Conservation (phyloP, 2,888 invertebrate species). For the Drosophila nr. medialis region DNA sequence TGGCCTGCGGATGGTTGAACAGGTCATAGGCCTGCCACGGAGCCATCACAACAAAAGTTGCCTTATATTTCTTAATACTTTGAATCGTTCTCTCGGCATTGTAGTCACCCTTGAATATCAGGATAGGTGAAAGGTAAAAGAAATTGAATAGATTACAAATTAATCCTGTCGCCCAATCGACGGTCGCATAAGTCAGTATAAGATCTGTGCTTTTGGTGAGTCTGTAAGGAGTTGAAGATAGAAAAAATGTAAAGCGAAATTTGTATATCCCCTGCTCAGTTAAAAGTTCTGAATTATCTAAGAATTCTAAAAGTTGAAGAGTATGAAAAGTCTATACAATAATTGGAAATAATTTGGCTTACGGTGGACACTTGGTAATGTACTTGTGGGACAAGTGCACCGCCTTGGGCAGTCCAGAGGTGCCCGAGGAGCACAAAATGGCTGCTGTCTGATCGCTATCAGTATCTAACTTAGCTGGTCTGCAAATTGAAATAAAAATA, state of each 20-base stretch:
- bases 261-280: background rate
- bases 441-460: constrained; percentile 55
- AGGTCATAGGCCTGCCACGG: constrained; percentile 60
- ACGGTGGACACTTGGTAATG: constrained; percentile 33
- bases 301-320: background rate
- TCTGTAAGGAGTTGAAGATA: constrained; percentile 6
- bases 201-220: constrained; percentile 47
- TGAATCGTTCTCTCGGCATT: constrained; percentile 46
- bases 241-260: background rate
- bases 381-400: constrained; percentile 60
- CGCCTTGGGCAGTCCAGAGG: constrained; percentile 72
- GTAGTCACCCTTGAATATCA: constrained; percentile 61
- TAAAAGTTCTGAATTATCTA: background rate
- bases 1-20: constrained; percentile 48
- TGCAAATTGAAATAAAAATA: background rate
- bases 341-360: constrained; percentile 15
- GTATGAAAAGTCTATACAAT: background rate
- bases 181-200: constrained; percentile 47
- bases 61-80: constrained; percentile 57
- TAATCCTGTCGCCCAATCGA: constrained; percentile 63
- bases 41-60: constrained; percentile 38
- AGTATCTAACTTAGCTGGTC: constrained; percentile 35
- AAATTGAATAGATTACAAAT: constrained; percentile 26
- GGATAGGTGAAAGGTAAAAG: constrained; percentile 36
- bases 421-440: constrained; percentile 75